These are phyloP conservation scores for Mormyrus iriodes DNA, from an alignment of 2,113 vertebrate species.

Conservation along the genomic window DNA sequence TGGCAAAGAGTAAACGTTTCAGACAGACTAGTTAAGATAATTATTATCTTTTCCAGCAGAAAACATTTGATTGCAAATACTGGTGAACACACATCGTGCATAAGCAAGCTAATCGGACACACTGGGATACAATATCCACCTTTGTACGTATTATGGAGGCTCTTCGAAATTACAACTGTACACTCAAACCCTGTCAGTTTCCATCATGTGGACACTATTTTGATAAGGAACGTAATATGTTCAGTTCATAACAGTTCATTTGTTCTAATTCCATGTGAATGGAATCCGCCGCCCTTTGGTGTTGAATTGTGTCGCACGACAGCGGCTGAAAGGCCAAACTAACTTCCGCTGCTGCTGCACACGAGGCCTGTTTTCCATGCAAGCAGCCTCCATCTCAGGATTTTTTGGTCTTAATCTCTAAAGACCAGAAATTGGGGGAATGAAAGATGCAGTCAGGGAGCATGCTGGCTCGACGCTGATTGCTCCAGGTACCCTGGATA, in stretches of 20 bases:
- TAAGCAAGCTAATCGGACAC: slow-evolving; percentile 12
- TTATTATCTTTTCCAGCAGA: slow-evolving; percentile 62
- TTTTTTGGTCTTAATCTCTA: neutral
- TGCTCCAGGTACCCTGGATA: slow-evolving; percentile 32
- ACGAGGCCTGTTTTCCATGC: neutral
- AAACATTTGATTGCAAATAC: slow-evolving; percentile 60
- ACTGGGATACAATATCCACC: neutral
- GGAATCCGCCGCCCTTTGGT: neutral
- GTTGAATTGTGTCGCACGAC: neutral
- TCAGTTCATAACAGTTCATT: slow-evolving; percentile 24
- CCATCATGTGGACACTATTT: slow-evolving; percentile 30
- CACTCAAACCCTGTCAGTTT: slow-evolving; percentile 31
- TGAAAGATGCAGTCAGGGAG: slow-evolving; percentile 36
- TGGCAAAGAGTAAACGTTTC: slow-evolving; percentile 55
- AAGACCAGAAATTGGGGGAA: slow-evolving; percentile 38
- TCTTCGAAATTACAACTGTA: slow-evolving; percentile 24
- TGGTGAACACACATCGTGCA: slow-evolving; percentile 38
- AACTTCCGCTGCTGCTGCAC: neutral
- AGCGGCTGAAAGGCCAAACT: slow-evolving; percentile 3
- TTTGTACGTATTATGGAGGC: neutral
- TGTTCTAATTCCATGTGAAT: slow-evolving; percentile 20
- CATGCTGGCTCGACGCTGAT: slow-evolving; percentile 40
- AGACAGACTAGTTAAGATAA: slow-evolving; percentile 51
- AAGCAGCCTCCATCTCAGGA: neutral
- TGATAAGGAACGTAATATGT: slow-evolving; percentile 33